Base-by-base conservation (phyloP, 2,113 vertebrate genomes). In the Progne subis region DNA sequence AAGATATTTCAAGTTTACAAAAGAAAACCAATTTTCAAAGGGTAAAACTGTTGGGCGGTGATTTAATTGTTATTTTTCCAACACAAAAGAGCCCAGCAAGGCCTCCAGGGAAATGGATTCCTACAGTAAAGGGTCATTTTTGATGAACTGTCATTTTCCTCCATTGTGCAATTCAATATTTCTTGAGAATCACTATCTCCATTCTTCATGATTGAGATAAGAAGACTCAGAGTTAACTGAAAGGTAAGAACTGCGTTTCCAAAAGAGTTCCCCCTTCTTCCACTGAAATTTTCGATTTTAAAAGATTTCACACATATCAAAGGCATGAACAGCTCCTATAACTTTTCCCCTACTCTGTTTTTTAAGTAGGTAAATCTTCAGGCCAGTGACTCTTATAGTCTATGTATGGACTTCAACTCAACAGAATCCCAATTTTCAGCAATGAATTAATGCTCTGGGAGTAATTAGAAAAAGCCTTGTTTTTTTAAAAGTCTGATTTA, bases 291-390 rank as follows among this genome's bases (percentile, higher is more conserved):
- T 80, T 63, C 19, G 0, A 64, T 92, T 92, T 78, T 31, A 32
- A 81, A 88, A 84, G 65, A 89, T 89, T 78, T 84, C 57, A 79
- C 84, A 64, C 26, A 24, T 85, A 79, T 76, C 78, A 87, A 82
- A 91, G 53, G 50, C 37, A 15, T 23, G 37, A 85, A 55, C 55
- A 57, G 43, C 76, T 91, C 46, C 85, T 72, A 69, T 76, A 87
- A 82, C 57, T 88, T 85, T 82, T 61, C 31, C 25, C 37, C 31
- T 75, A 37, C 72, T 82, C 53, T 57, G 3, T 84, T 68, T 78
- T 72, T 72, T 72, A 91, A 76, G 53, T 39, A 87, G 91, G 28
- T 85, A 69, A 80, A 92, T 87, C 92, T 87, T 87, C 70, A 91
- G 70, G 46, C 21, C 80, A 76, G 26, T 41, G 69, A 82, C 70